phyloP scores from a whole-genome alignment of 2,113 vertebrate genomes.

The Cricetomys ansorgei region DNA sequence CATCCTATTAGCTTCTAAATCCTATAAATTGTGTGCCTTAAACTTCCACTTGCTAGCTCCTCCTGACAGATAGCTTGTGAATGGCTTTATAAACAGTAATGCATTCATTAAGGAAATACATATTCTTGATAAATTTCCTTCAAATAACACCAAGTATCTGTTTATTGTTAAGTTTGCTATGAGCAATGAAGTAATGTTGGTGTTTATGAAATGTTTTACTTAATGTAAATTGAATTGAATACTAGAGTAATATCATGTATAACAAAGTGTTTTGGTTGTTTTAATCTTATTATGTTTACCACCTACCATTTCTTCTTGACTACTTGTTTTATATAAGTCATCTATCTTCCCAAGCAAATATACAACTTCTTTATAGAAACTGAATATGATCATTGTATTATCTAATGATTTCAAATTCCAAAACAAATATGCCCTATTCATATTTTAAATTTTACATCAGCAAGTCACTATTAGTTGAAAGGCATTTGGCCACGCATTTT shows the following conservation, averaged over 20 bases:
- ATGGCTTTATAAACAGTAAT: neutral
- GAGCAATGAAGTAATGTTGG: constrained; percentile 50
- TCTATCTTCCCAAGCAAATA: neutral
- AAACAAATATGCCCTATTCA: neutral
- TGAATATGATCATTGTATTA: neutral
- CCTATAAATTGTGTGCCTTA: neutral
- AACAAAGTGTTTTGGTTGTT: constrained; percentile 56
- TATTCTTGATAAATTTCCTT: constrained; percentile 44
- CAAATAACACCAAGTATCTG: constrained; percentile 22
- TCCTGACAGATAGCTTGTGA: neutral
- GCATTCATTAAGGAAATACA: constrained; percentile 45
- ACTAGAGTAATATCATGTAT: neutral
- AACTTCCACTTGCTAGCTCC: neutral
- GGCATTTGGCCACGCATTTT: neutral
- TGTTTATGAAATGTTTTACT: constrained; percentile 73
- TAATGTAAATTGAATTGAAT: constrained; percentile 72
- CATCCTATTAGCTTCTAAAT: neutral
- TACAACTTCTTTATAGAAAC: neutral
- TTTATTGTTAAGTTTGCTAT: constrained; percentile 61
- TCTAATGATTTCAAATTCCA: neutral
- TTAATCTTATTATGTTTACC: constrained; percentile 60
- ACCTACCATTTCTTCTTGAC: neutral
- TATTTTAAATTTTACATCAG: neutral
- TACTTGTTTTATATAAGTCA: constrained; percentile 56
- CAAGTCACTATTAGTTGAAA: neutral